Percentiles rank a stretch among this genome's conserved stretches.
These are phyloP conservation scores for Dromiciops gliroides DNA, from an alignment of 2,113 vertebrate species.

Conservation along the genomic window DNA sequence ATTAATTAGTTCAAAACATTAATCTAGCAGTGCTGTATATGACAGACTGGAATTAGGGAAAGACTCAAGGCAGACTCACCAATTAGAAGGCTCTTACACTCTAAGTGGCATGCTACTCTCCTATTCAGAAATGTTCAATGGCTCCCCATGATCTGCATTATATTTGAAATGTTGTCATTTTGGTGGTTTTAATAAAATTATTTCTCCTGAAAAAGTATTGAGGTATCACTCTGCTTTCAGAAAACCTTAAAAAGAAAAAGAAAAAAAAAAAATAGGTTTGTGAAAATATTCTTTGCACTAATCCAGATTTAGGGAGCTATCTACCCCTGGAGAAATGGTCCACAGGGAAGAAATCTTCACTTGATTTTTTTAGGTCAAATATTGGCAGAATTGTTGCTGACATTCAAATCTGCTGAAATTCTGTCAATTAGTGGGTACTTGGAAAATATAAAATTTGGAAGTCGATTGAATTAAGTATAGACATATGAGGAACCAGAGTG, in stretches of 20 bases:
- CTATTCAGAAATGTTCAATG: constrained; percentile 24
- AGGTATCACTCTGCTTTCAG: background rate
- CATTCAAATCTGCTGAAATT: background rate
- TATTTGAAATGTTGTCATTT: background rate
- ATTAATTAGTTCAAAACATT: background rate
- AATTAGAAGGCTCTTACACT: background rate
- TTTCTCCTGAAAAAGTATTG: background rate
- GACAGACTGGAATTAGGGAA: background rate
- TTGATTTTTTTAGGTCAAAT: background rate
- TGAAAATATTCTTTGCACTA: background rate
- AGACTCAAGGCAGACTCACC: background rate
- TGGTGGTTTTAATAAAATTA: background rate
- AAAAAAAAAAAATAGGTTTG: background rate
- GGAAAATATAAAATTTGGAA: background rate
- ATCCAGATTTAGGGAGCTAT: background rate
- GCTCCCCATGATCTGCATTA: constrained; percentile 2
- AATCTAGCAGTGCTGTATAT: constrained; percentile 1
- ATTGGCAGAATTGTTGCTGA: background rate
- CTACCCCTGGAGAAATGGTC: background rate
- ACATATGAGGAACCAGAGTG: background rate
- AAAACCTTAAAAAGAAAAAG: background rate
- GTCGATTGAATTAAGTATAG: background rate
- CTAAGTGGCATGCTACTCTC: background rate
- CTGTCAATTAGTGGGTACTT: background rate
- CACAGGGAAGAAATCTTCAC: background rate